Base-by-base conservation (phyloP, 2,888 invertebrate species). In the Eumacrocentrus americanus region DNA sequence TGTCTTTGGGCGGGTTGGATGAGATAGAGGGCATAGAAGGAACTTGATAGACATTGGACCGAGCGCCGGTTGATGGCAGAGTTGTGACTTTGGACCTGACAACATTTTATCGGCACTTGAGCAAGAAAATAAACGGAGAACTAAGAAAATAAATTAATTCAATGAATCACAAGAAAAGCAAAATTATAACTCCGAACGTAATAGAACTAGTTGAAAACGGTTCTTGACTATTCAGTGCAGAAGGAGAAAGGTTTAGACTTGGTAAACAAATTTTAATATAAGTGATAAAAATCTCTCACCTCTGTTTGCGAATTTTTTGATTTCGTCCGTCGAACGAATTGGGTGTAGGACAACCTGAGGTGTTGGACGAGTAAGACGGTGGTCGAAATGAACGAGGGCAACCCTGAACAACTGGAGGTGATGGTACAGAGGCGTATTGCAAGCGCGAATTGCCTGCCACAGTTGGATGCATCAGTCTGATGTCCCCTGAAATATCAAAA, bases 401-500 rank as follows among this genome's bases (percentile, higher is more conserved):
- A 48, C 75, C 76, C 71, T 79, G 79, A 72, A 79, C 72, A 70
- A 79, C 74, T 59, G 79, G 78, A 58, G 79, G 78, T 67, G 79
- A 80, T 69, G 79, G 69, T 68, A 78, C 71, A 58, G 78, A 73
- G 50, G 78, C 75, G 61, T 79, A 80, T 61, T 79, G 80, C 46
- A 80, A 64, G 58, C 79, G 69, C 29, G 78, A 71, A 66, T 79
- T 80, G 38, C 75, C 68, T 63, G 75, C 69, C 53, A 80, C 75
- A 65, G 77, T 75, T 64, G 78, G 73, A 72, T 79, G 78, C 76
- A 80, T 78, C 69, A 80, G 71, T 74, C 78, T 74, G 76, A 78
- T 76, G 66, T 79, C 79, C 63, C 73, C 73, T 74, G 37, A 42
- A 42, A 38, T n/a, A n/a, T 29, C 23, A 40, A 35, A 2, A 34